Evolutionary conservation across 2,797 vertebrate species (phyloP), one percentile per base, ranked within the genome.

Genomic region (Acipenser ruthenus): DNA sequence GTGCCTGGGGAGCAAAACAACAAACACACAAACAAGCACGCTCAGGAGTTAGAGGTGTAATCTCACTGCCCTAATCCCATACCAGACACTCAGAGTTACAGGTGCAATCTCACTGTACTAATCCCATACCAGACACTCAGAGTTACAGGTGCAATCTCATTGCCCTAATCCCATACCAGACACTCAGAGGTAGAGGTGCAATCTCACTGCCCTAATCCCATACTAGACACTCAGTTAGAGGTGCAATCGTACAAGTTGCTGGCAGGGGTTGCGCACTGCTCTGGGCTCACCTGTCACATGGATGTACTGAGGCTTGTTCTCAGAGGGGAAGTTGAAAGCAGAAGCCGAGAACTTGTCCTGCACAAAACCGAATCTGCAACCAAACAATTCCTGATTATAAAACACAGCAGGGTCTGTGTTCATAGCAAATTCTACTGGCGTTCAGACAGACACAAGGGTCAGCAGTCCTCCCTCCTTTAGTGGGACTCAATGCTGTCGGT

Each of bases 291-390:
- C 96, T 90, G 96, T 98, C 2, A 99, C 90, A 0, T 99, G 96
- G 79, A 98, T 96, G 72, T 97, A 98, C 81, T 97, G 95, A 1
- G 94, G 94, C 74, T 96, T 97, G 86, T 94, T 98, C 77, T 99
- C 96, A 6, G 93, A 87, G 0, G 95, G 95, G 72, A 99, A 99
- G 79, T 94, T 99, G 79, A 97, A 99, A 6, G 93, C 87, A 4
- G 96, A 94, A 1, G 94, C 91, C 0, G 95, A 97, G 63, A 95
- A 95, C 80, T 97, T 97, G 77, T 98, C 96, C 1, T 96, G 94
- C 18, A 98, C 89, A 9, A 98, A 98, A 8, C 95, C 95, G 65
- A 98, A 98, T 75, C 95, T 97, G 79, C 37, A 37, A 37, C 37
- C 37, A 37, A 37, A 37, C 37, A 37, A 37, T 37, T 37, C 3